A percentile compares a stretch with the other conserved stretches of the same genome.
Conservation (phyloP, 1,140 invertebrate species). For the Matsumurasca onukii region DNA sequence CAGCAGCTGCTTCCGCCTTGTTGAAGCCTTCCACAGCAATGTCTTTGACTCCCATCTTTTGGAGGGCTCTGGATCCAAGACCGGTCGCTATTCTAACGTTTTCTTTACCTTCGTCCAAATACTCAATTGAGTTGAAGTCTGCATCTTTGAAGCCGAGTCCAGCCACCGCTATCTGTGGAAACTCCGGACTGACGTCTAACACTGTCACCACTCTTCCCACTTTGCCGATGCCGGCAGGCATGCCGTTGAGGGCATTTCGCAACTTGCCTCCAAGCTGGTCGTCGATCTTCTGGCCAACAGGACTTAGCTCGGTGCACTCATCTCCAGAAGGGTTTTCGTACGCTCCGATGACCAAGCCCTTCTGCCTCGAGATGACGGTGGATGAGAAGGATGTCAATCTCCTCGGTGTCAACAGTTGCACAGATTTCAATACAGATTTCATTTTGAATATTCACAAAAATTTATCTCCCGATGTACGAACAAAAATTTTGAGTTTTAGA, state of each 20-base stretch:
- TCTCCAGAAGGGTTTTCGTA: conserved; percentile 6
- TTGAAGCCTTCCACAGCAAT: conserved; percentile 69
- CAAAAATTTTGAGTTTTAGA: no score
- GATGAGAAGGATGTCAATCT: neutral
- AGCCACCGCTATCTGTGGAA: conserved; percentile 49
- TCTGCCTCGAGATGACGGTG: neutral
- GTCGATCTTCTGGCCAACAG: conserved; percentile 12
- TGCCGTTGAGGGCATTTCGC: conserved; percentile 2
- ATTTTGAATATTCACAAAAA: no score
- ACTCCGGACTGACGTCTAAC: conserved; percentile 4
- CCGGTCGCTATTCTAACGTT: conserved; percentile 52
- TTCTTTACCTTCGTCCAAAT: conserved; percentile 52
- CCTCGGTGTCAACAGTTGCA: neutral
- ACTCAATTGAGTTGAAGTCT: conserved; percentile 50
- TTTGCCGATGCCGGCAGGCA: conserved; percentile 16
- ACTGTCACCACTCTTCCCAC: neutral
- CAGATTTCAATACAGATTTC: no score
- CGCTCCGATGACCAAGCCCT: conserved; percentile 7
- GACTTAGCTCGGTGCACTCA: conserved; percentile 13
- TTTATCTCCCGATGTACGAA: no score
- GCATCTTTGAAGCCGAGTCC: conserved; percentile 50
- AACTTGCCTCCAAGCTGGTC: conserved; percentile 8
- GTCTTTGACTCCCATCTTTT: conserved; percentile 58
- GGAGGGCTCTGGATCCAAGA: conserved; percentile 50
- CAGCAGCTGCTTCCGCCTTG: conserved; percentile 72